These are phyloP conservation scores for Drosophila seguyi DNA, from an alignment of 1,140 invertebrate genomes.

Conservation along the genomic window DNA sequence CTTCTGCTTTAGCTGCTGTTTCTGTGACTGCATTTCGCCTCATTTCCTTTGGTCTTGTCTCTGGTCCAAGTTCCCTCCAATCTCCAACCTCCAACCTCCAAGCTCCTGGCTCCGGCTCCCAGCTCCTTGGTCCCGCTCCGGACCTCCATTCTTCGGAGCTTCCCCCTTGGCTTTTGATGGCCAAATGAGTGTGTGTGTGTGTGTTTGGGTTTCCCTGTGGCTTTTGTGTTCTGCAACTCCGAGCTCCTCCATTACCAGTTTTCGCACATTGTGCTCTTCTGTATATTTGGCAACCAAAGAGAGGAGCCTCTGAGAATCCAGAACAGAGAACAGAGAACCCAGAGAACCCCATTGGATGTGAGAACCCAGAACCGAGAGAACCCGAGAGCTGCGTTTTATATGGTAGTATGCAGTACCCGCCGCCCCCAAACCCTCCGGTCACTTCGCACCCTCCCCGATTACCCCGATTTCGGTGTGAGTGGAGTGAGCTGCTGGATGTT, in stretches of 20 bases:
- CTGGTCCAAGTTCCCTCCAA: not conserved
- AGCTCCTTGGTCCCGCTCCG: not conserved
- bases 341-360: no score
- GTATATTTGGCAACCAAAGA: conserved; percentile 77
- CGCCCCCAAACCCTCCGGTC: conserved; percentile 2
- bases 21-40: conserved; percentile 62
- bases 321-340: not conserved
- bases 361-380: conserved; percentile 28
- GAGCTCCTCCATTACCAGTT: conserved; percentile 76
- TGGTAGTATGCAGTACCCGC: not conserved
- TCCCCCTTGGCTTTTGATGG: conserved; percentile 26
- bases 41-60: conserved; percentile 64
- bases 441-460: conserved; percentile 7
- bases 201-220: conserved; percentile 43
- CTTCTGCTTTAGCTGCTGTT: conserved; percentile 27
- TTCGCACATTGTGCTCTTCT: conserved; percentile 45
- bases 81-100: not conserved
- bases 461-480: conserved; percentile 52
- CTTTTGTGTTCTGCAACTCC: conserved; percentile 36
- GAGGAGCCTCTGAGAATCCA: conserved; percentile 27
- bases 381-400: conserved; percentile 44
- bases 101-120: not conserved
- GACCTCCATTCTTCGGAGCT: conserved; percentile 24
- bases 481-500: conserved; percentile 60
- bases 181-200: conserved; percentile 2